Evolutionary conservation across 2,113 vertebrate genomes (phyloP).

Genomic region (Lepisosteus osseus): DNA sequence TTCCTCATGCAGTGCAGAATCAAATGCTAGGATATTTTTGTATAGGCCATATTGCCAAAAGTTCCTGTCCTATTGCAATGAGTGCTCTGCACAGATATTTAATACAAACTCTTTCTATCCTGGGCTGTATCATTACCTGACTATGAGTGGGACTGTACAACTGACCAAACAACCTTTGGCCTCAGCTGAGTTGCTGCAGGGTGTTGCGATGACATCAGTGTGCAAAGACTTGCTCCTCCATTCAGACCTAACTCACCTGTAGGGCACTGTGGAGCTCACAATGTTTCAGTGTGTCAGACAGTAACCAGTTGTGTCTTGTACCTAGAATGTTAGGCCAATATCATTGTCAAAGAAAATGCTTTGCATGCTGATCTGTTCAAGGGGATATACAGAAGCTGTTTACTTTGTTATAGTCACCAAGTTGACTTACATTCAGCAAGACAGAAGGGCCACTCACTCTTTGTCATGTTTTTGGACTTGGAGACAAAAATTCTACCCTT

Average conservation of each 20-base stretch:
- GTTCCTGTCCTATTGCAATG: too few relatives aligned
- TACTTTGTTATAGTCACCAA: not conserved
- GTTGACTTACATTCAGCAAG: not conserved
- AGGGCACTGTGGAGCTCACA: too few relatives aligned
- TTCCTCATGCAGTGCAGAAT: slow-evolving; percentile 44
- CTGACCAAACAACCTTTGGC: too few relatives aligned
- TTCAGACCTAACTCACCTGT: too few relatives aligned
- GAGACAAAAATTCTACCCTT: too few relatives aligned
- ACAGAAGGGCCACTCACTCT: not conserved
- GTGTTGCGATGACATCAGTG: too few relatives aligned
- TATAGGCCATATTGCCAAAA: slow-evolving; percentile 11
- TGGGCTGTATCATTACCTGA: too few relatives aligned
- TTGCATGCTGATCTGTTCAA: slow-evolving; percentile 1
- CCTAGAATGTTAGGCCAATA: slow-evolving; percentile 19
- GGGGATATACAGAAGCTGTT: slow-evolving; percentile 7
- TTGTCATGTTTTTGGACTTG: slow-evolving; percentile 9
- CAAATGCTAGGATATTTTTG: slow-evolving; percentile 35
- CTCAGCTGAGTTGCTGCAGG: too few relatives aligned
- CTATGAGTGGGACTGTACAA: too few relatives aligned
- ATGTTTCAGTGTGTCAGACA: slow-evolving; percentile 30
- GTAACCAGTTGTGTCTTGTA: slow-evolving; percentile 26
- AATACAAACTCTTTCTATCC: too few relatives aligned
- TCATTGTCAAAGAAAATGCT: slow-evolving; percentile 6
- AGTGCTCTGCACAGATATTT: too few relatives aligned
- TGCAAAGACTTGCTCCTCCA: too few relatives aligned